A percentile compares a stretch with the other conserved stretches of the same genome.
These are phyloP conservation scores for Luidia sarsii DNA, from an alignment of 53 echinoderm and acorn worm genomes.

Conservation along the genomic window DNA sequence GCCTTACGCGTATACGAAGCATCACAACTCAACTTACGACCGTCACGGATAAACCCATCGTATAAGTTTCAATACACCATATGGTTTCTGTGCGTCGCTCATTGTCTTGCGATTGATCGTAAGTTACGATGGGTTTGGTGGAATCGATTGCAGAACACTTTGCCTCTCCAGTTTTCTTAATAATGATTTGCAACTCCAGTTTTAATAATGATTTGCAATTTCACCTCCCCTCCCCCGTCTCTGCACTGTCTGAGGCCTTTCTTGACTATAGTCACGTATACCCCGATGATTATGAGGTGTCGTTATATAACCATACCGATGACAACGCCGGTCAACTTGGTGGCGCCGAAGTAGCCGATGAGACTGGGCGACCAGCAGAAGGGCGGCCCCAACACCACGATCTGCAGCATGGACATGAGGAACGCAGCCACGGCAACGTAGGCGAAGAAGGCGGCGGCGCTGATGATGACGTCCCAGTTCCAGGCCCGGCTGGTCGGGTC, in stretches of 20 bases:
- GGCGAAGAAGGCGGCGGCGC: background rate
- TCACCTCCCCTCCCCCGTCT: background rate
- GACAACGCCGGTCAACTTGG: background rate
- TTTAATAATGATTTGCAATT: too few relatives aligned
- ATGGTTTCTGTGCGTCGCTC: too few relatives aligned
- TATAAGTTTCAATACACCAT: too few relatives aligned
- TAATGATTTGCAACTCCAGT: too few relatives aligned
- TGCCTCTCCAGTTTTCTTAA: too few relatives aligned
- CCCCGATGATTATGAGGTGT: background rate
- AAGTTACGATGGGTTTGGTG: too few relatives aligned
- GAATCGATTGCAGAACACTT: too few relatives aligned
- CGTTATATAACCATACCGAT: background rate
- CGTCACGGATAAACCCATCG: too few relatives aligned
- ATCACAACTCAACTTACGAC: too few relatives aligned
- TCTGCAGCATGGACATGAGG: constrained; percentile 18
- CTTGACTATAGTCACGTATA: background rate
- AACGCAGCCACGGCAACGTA: background rate
- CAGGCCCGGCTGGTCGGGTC: background rate
- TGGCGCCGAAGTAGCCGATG: constrained; percentile 14
- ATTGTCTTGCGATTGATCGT: too few relatives aligned
- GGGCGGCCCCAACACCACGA: constrained; percentile 32
- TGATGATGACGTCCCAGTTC: background rate
- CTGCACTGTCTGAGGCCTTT: background rate
- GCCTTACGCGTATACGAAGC: too few relatives aligned
- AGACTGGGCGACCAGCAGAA: constrained; percentile 35